Evolutionary conservation across 2,888 invertebrate genomes (phyloP), one percentile per base, ranked within the genome.

Genomic region (Tiliacea citrago): DNA sequence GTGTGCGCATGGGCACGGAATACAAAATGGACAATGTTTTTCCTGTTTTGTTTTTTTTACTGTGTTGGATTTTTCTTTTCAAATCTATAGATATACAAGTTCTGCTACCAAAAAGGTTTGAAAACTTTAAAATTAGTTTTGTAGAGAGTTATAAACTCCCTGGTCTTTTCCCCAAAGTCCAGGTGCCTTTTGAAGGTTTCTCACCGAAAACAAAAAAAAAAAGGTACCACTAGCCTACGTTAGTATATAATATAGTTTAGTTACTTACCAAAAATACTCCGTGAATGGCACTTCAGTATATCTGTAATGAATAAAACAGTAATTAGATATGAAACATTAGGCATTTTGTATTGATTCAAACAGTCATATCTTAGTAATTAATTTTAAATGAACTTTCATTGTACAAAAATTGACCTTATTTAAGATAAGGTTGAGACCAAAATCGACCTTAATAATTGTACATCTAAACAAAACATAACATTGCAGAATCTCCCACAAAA

Each of bases 231-330:
- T 7, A n/a, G n/a, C 10, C 51, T 12, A 5, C n/a, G 9, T n/a
- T 0, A 5, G 0, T 55, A 13, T 1, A 55, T 24, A 24, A 13
- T 24, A 57, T 16, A 57, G 8, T 35, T 58, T 35, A 18, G 9
- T 1, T 68, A 85, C 83, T 86, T 69, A 83, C 82, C 73, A 66
- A 71, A 58, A n/a, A 61, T 58, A 69, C 58, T 68, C 73, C 58
- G 51, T 69, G 49, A 49, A 53, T 68, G 60, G 60, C 51, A 73
- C 63, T 68, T 72, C 51, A 24, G 65, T 66, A 12, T 60, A 82
- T 58, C 86, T 86, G 86, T n/a, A 84, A 84, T 29, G 60, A 83
- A 72, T 61, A 71, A 62, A 45, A 55, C 18, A n/a, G 16, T 47
- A n/a, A 63, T 85, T 82, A 85, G 65, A 60, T 39, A 53, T 5